Evolutionary conservation across 2,113 vertebrate genomes (phyloP).

Genomic region (Phoenicopterus ruber): DNA sequence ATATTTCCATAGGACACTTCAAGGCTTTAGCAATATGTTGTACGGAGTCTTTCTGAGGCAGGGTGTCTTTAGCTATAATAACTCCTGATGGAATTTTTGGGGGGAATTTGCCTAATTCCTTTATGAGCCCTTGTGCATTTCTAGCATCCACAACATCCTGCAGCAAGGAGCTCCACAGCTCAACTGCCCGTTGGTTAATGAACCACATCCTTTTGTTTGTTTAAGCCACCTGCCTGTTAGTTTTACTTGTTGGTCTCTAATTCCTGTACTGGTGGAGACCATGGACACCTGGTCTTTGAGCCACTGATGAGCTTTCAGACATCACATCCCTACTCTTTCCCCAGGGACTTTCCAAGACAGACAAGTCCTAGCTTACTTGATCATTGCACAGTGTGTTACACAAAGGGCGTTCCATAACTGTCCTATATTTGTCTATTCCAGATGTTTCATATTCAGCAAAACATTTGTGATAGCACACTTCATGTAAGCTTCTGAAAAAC

Average conservation of each 20-base stretch:
- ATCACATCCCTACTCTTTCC: neutral
- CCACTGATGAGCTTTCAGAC: neutral
- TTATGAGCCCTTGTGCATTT: neutral
- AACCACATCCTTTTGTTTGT: slow-evolving; percentile 11
- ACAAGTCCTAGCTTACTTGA: neutral
- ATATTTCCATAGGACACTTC: neutral
- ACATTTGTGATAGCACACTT: neutral
- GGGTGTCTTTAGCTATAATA: neutral
- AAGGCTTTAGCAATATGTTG: neutral
- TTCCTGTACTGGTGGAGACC: neutral
- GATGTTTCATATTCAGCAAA: neutral
- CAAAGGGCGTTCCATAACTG: neutral
- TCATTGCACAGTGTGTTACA: neutral
- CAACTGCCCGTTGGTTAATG: neutral
- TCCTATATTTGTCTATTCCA: neutral
- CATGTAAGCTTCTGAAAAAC: neutral
- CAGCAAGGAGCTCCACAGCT: slow-evolving; percentile 1
- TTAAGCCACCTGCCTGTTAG: slow-evolving; percentile 31
- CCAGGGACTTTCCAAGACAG: neutral
- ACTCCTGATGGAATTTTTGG: neutral
- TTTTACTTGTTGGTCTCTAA: slow-evolving; percentile 33
- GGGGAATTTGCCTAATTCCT: neutral
- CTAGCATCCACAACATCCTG: neutral
- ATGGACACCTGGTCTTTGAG: neutral
- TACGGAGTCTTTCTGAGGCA: neutral